Percentiles rank a stretch among this genome's conserved stretches.
These are phyloP conservation scores for Nasua narica DNA, from an alignment of 2,797 vertebrate genomes.

Conservation along the genomic window DNA sequence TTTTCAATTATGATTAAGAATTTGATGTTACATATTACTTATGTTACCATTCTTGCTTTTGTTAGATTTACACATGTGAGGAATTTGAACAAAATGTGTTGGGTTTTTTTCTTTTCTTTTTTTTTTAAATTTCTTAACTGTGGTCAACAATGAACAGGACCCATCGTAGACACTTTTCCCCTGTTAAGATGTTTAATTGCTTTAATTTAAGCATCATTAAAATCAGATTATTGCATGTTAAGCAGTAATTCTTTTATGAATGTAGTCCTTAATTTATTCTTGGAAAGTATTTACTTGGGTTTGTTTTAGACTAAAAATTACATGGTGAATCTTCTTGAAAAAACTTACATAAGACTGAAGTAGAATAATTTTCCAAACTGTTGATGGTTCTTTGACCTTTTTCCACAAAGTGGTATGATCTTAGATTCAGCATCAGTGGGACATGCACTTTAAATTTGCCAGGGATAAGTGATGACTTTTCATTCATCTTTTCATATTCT, in stretches of 20 bases:
- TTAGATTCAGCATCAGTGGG: constrained; percentile 3
- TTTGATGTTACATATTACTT: constrained; percentile 31
- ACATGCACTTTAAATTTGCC: not conserved
- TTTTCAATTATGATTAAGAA: constrained; percentile 58
- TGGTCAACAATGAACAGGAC: constrained; percentile 41
- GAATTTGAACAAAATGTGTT: constrained; percentile 24
- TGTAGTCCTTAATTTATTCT: constrained; percentile 58
- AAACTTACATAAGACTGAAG: not conserved
- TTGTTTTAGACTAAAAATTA: constrained; percentile 58
- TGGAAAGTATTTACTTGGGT: constrained; percentile 49
- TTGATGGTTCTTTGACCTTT: constrained; percentile 39
- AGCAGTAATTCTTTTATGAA: constrained; percentile 54
- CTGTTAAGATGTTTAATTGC: constrained; percentile 60
- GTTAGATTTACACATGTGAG: constrained; percentile 44
- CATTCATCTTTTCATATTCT: not conserved
- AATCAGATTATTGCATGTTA: constrained; percentile 45
- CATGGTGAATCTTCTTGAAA: constrained; percentile 27
- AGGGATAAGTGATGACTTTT: not conserved
- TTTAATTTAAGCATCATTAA: constrained; percentile 64
- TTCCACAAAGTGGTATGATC: not conserved
- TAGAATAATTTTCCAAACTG: constrained; percentile 44
- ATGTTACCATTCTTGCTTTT: constrained; percentile 50
- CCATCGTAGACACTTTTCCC: constrained; percentile 44
- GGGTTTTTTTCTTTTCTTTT: not conserved
- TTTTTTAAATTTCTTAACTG: not conserved